These are phyloP conservation scores for Baronia brevicornis DNA, from an alignment of 2,888 invertebrate species.

Conservation along the genomic window DNA sequence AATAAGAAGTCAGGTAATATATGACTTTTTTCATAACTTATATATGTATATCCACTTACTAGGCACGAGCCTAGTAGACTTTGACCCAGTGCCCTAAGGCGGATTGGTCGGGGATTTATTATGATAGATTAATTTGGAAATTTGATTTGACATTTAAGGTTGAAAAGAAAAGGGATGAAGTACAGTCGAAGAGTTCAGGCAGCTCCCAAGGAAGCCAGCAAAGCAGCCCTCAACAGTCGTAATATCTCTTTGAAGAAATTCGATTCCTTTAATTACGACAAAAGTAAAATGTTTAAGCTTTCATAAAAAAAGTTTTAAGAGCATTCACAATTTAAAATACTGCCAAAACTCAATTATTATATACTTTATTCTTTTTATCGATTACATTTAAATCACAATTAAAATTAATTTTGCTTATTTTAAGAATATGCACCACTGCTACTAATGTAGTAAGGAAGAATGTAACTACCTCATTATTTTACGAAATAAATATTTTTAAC, in stretches of 20 bases:
- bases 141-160: conserved; percentile 34
- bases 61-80: too few species aligned
- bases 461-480: conserved; percentile 51
- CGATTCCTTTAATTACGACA: conserved; percentile 6
- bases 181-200: conserved; percentile 52
- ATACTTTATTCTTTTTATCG: neutral
- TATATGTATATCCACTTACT: too few species aligned
- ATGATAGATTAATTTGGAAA: neutral
- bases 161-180: conserved; percentile 58
- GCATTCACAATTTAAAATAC: neutral
- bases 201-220: conserved; percentile 56
- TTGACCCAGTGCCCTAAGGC: too few species aligned
- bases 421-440: conserved; percentile 4
- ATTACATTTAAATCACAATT: too few species aligned
- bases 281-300: neutral
- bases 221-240: conserved; percentile 46
- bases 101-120: too few species aligned
- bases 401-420: conserved; percentile 12
- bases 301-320: too few species aligned
- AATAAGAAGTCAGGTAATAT: neutral
- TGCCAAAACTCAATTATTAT: too few species aligned
- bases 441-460: conserved; percentile 16
- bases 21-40: neutral
- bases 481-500: conserved; percentile 22
- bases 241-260: conserved; percentile 21